Evolutionary conservation across 2,797 vertebrate genomes (phyloP), one percentile per base, ranked within the genome.

Genomic region (Carcharodon carcharias): DNA sequence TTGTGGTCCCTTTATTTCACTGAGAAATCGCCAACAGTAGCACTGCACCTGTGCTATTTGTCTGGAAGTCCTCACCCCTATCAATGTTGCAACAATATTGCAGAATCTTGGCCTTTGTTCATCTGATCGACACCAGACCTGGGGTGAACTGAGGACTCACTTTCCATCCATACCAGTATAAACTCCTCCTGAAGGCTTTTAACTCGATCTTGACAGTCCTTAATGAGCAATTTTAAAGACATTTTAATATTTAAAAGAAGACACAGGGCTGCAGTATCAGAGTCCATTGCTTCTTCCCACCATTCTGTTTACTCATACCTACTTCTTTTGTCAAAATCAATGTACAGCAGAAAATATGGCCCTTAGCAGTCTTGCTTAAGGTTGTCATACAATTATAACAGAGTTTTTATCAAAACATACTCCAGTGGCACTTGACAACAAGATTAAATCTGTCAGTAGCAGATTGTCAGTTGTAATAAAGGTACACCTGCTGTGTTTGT

Each of bases 401-500:
- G 65, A 35, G 54, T 61, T 91, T 91, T 91, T 61, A n/a, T 58
- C 35, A 91, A 91, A 56, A 61, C 58, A 91, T 91, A 61, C 28
- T 61, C 31, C 88, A 85, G 80, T 91, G 88, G 11, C 31, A 91
- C 88, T 61, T 91, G 88, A 35, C 35, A 61, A 26, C 28, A 31
- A 91, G 56, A 91, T 91, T 91, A 56, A 56, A 61, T 91, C 58
- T 56, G 50, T 91, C 88, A 61, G 56, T 88, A 91, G 58, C 54
- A 35, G 56, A 58, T 56, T 61, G 56, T 91, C 35, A n/a, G 18
- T 61, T n/a, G 14, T 91, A 91, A 91, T 91, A 56, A 91, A 56
- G 54, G 1, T 56, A 91, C 54, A 56, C 56, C 56, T 58, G 88
- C 88, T 91, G 16, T 35, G 50, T 26, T 58, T 58, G 3, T 91